These are phyloP conservation scores for Zaprionus davidi DNA, from an alignment of 1,140 invertebrate genomes.

Conservation along the genomic window DNA sequence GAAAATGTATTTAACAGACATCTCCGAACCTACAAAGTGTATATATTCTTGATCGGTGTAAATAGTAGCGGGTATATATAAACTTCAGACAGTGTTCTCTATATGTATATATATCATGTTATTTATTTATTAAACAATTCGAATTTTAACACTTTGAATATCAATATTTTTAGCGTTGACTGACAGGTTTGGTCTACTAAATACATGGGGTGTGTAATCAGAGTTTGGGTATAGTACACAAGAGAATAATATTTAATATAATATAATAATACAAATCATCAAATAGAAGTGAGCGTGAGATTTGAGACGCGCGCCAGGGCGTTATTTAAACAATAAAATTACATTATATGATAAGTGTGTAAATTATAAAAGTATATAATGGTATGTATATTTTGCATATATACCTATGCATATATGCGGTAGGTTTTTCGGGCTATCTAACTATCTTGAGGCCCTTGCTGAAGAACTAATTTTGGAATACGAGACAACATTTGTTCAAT, in stretches of 20 bases:
- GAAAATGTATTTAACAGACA: no score
- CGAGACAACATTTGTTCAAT: slow-evolving; percentile 73
- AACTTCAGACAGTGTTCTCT: background rate
- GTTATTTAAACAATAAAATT: slow-evolving; percentile 71
- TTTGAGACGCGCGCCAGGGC: slow-evolving; percentile 61
- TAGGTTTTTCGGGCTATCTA: slow-evolving; percentile 12
- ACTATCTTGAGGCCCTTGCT: slow-evolving; percentile 38
- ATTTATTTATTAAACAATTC: slow-evolving; percentile 81
- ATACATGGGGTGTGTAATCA: slow-evolving; percentile 56
- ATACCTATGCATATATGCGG: slow-evolving; percentile 15
- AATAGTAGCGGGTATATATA: no score
- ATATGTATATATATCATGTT: slow-evolving; percentile 73
- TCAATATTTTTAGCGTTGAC: slow-evolving; percentile 71
- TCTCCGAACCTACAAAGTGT: background rate
- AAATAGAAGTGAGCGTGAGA: slow-evolving; percentile 64
- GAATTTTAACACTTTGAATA: slow-evolving; percentile 80
- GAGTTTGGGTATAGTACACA: slow-evolving; percentile 14
- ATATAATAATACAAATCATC: slow-evolving; percentile 68
- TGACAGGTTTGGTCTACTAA: slow-evolving; percentile 75
- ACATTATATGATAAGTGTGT: slow-evolving; percentile 60
- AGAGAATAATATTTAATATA: slow-evolving; percentile 54
- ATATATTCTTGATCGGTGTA: background rate
- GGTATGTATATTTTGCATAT: slow-evolving; percentile 59
- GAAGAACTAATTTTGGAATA: slow-evolving; percentile 76
- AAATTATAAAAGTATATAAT: slow-evolving; percentile 68